Conservation (phyloP, 2,113 vertebrate genomes). For the Noctilio leporinus region DNA sequence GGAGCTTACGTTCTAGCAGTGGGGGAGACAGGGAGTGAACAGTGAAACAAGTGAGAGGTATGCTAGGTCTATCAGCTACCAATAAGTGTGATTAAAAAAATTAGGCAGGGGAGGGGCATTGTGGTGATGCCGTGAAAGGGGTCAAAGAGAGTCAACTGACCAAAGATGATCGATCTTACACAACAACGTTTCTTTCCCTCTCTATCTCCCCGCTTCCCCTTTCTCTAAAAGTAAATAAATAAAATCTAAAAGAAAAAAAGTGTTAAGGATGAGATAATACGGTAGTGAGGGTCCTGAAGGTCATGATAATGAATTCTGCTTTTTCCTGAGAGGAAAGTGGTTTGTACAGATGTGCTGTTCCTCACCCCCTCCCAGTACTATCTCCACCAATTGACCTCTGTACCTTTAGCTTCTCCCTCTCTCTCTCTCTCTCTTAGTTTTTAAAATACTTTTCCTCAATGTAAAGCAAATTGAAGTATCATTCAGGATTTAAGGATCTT, state of each 20-base stretch:
- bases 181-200: too few species aligned
- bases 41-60: neutral
- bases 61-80: neutral
- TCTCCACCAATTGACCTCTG: neutral
- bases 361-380: too few species aligned
- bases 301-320: neutral
- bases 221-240: too few species aligned
- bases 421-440: neutral
- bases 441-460: neutral
- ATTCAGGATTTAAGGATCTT: neutral
- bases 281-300: neutral
- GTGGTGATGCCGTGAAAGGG: neutral
- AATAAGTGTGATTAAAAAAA: neutral
- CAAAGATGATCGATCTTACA: too few species aligned
- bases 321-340: neutral
- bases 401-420: neutral
- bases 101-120: too few species aligned
- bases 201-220: too few species aligned
- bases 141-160: neutral
- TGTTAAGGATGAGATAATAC: neutral
- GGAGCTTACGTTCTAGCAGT: neutral
- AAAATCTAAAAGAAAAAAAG: too few species aligned
- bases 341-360: neutral
- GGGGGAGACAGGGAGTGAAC: neutral
- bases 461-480: neutral